Evolutionary conservation across 2,113 vertebrate species (phyloP), one percentile per base, ranked within the genome.

Genomic region (Hyla sarda): DNA sequence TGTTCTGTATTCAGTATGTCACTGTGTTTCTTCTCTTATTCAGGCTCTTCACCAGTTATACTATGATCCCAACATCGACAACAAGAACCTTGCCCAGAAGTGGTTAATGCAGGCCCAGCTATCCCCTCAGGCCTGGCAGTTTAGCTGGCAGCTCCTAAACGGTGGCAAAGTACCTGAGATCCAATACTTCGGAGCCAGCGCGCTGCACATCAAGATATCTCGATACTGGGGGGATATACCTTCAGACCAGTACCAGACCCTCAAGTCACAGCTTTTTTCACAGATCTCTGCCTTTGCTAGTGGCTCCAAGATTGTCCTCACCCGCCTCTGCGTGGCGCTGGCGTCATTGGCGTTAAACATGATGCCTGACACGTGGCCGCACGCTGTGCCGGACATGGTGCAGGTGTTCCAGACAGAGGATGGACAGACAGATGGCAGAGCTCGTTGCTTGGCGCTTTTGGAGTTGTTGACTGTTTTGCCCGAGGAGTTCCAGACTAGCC

Each of bases 31-130:
- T 91, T 71, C 91, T 80, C 88, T 72, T 91, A 25, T 91, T 12
- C 90, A 99, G 98, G 97, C 98, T 45, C 96, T 99, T 80, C 98
- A 99, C 90, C 98, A 99, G 92, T 93, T 99, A 58, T 99, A 99
- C 93, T 99, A 99, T 13, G 98, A 99, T 91, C 98, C 98, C 58
- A 99, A 98, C 92, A 99, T 99, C 60, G 98, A 99, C 90, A 99
- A 99, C 94, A 99, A 99, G 94, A 99, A 99, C 92, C 92, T 99
- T 93, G 98, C 98, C 90, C 98, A 99, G 94, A 99, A 99, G 93
- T 99, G 98, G 98, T 94, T 99, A 87, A 99, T 99, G 98, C 98
- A 99, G 92, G 98, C 98, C 0, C 98, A 99, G 92, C 96, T 99
- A 1, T 99, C 98, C 0, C 98, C 98, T 50, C 97, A 99, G 90